Base-by-base conservation (phyloP, 2,113 vertebrate genomes). In the Ptychochromis oligacanthus region DNA sequence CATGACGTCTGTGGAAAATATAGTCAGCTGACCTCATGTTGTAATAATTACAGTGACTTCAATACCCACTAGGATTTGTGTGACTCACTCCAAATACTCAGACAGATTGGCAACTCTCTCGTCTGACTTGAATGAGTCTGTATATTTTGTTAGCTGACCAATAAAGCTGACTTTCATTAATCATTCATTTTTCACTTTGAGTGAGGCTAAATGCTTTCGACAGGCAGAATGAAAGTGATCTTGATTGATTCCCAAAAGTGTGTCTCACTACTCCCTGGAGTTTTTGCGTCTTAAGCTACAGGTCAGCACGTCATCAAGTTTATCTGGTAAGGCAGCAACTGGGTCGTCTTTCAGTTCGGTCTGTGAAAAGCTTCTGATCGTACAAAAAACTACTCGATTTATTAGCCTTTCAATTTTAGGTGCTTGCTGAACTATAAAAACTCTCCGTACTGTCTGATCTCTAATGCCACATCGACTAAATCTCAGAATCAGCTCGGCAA, bases 351-450 rank as follows among this genome's bases (percentile, higher is more conserved):
- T 85, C 54, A 80, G 22, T 76, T 83, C 36, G 40, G 7, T 36
- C 57, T 31, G 20, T n/a, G 52, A 64, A 79, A 88, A 75, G 36
- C 20, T 85, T 83, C 87, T 86, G 80, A 91, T 81, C 65, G 28
- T 52, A 70, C 14, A 74, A 15, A 79, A 38, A 84, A 34, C 2
- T 0, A n/a, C 31, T 38, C 65, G 55, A 1, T 85, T 80, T 82
- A 78, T 87, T 87, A 82, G 76, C 65, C 65, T 86, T 72, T 89
- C 17, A 6, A 36, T 76, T 76, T 79, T 56, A 55, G 15, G 61
- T 75, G 76, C 11, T 54, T 75, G 76, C 11, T 54, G 46, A 72
- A 46, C 61, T 58, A 40, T n/a, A 65, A 87, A 86, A 85, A 65
- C 6, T 49, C 49, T 87, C 82, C 75, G 43, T 20, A 31, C 65